A percentile compares a stretch with the other conserved stretches of the same genome.
Conservation (phyloP, 2,888 invertebrate genomes). For the Calameuta idolon region DNA sequence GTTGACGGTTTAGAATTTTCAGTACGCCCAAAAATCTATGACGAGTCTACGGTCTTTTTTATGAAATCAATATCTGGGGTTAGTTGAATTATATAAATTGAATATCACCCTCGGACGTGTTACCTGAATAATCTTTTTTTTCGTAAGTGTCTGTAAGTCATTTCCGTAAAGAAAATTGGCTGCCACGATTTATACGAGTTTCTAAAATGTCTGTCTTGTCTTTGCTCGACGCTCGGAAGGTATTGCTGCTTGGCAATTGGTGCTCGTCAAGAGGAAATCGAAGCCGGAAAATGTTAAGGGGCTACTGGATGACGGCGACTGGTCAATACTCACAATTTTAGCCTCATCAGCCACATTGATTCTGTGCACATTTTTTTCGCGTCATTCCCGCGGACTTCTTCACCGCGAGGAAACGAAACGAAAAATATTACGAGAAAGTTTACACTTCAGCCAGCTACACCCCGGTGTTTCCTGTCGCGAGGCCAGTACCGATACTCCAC, state of each 20-base stretch:
- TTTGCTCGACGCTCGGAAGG: not conserved
- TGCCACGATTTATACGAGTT: not conserved
- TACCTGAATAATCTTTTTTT: not conserved
- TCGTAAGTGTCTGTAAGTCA: not conserved
- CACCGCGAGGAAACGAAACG: constrained; percentile 23
- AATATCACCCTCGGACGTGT: not conserved
- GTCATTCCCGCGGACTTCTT: constrained; percentile 46
- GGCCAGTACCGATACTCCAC: not conserved
- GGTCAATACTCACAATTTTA: constrained; percentile 58
- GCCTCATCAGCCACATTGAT: constrained; percentile 63
- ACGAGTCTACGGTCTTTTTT: not conserved
- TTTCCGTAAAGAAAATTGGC: not conserved
- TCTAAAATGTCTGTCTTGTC: not conserved
- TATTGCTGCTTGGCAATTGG: not conserved
- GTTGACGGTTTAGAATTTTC: not conserved
- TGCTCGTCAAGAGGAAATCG: not conserved
- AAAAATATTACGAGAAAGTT: not conserved
- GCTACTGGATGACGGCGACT: not conserved
- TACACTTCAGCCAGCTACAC: constrained; percentile 5
- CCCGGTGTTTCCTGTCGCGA: not conserved
- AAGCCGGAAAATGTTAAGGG: not conserved
- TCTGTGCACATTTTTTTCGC: constrained; percentile 57
- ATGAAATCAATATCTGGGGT: not conserved
- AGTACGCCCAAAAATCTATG: not conserved
- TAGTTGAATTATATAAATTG: not conserved